phyloP scores from a whole-genome alignment of 2,888 invertebrate genomes.

The Sycophila texana region DNA sequence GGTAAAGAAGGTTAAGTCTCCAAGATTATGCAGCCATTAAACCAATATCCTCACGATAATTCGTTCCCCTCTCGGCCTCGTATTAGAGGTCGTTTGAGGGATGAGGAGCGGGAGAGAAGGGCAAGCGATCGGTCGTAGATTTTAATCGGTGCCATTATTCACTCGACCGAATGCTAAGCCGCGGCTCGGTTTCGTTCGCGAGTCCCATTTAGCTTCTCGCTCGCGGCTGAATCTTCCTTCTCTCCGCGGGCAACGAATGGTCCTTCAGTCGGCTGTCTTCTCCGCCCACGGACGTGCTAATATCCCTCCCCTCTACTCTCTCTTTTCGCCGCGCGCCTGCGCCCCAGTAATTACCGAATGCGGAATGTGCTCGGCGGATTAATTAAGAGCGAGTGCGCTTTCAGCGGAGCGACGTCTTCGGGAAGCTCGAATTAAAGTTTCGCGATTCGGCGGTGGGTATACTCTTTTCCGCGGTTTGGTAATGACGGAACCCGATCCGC shows the following conservation, averaged over 20 bases:
- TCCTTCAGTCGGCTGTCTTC: not conserved
- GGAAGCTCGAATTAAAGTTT: slow-evolving; percentile 25
- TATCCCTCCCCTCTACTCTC: slow-evolving; percentile 7
- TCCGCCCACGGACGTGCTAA: slow-evolving; percentile 6
- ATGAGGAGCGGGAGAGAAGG: not conserved
- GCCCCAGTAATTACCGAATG: slow-evolving; percentile 39
- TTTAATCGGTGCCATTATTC: slow-evolving; percentile 48
- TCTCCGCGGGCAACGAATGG: not conserved
- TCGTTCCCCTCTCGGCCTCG: no score
- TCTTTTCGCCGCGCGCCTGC: not conserved
- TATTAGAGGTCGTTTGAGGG: not conserved
- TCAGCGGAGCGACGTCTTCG: not conserved
- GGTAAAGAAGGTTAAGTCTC: no score
- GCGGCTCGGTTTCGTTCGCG: slow-evolving; percentile 29
- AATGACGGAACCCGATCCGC: no score
- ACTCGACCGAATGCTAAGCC: slow-evolving; percentile 41
- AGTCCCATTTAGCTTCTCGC: slow-evolving; percentile 28
- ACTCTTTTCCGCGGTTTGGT: not conserved
- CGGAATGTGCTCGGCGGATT: slow-evolving; percentile 12
- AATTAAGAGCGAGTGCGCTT: slow-evolving; percentile 22
- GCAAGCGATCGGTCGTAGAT: slow-evolving; percentile 38
- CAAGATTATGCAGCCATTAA: no score
- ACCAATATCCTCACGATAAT: no score
- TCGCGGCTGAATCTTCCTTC: slow-evolving; percentile 1
- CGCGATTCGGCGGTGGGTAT: slow-evolving; percentile 5